A percentile compares a stretch with the other conserved stretches of the same genome.
Evolutionary conservation across 2,888 invertebrate species (phyloP).

Genomic region (Atrina japonica): DNA sequence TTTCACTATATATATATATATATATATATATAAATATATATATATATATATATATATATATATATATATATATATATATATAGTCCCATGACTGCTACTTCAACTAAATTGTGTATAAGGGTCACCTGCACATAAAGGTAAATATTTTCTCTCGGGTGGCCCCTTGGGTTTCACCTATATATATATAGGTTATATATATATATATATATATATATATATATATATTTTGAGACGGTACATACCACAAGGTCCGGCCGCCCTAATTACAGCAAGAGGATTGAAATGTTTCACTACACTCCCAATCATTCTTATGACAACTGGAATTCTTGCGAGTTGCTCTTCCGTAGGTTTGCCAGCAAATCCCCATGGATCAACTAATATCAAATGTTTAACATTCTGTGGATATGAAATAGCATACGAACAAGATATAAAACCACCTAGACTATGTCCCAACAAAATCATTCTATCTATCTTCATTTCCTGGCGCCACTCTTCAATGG

Average conservation of each 20-base stretch:
- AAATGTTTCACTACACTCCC: conserved; percentile 90
- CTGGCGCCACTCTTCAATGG: conserved; percentile 96
- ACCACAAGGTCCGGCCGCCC: conserved; percentile 93
- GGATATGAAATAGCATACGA: conserved; percentile 83
- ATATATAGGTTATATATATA: no score
- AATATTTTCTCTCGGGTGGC: no score
- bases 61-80: no score
- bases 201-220: no score
- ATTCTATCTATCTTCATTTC: conserved; percentile 93
- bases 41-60: no score
- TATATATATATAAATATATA: no score
- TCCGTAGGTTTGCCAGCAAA: conserved; percentile 79
- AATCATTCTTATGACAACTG: conserved; percentile 91
- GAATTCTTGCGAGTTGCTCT: conserved; percentile 81
- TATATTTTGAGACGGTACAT: no score
- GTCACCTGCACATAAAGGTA: no score
- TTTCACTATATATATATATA: no score
- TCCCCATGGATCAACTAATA: conserved; percentile 96
- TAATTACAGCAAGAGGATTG: conserved; percentile 95
- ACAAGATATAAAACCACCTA: conserved; percentile 84
- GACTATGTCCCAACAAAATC: conserved; percentile 94
- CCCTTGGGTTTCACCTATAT: no score
- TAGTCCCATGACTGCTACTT: no score
- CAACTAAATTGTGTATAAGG: no score
- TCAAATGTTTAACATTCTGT: conserved; percentile 94